These are phyloP conservation scores for Amphiura filiformis DNA, from an alignment of 35 echinoderm and acorn worm species.

Conservation along the genomic window DNA sequence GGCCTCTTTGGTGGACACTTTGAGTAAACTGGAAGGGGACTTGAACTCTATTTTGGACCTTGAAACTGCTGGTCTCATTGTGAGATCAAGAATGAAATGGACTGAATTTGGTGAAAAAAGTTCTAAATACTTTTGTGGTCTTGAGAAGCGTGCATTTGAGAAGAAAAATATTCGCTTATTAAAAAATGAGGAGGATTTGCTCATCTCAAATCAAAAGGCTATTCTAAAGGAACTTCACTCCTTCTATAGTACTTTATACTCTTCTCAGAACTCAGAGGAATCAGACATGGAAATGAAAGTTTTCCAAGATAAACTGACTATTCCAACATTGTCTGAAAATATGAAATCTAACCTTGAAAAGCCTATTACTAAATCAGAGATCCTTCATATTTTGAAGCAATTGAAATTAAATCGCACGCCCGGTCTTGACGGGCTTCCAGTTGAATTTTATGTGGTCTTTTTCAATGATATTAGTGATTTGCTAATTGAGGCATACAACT, in stretches of 20 bases:
- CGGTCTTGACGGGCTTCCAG: too few relatives aligned
- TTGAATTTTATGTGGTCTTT: too few relatives aligned
- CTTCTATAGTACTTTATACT: background rate
- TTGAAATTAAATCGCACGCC: too few relatives aligned
- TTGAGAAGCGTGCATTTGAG: background rate
- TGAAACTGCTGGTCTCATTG: slow-evolving; percentile 16
- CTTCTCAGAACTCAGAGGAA: background rate
- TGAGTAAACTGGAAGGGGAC: background rate
- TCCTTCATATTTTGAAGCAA: too few relatives aligned
- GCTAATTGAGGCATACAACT: too few relatives aligned
- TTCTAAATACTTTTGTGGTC: background rate
- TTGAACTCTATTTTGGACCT: slow-evolving; percentile 19
- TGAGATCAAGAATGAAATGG: slow-evolving; percentile 8
- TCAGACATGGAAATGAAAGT: background rate
- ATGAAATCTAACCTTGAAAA: background rate
- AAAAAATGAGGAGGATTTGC: background rate
- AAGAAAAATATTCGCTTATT: background rate
- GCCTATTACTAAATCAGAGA: slow-evolving; percentile 8
- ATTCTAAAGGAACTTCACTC: background rate
- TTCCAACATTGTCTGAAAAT: background rate
- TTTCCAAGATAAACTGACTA: background rate
- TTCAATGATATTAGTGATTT: too few relatives aligned
- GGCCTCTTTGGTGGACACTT: background rate
- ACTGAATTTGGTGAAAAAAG: background rate
- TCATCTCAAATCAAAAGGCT: background rate